Evolutionary conservation across 2,888 invertebrate genomes (phyloP), one percentile per base, ranked within the genome.

Genomic region (Spilosoma lubricipeda): DNA sequence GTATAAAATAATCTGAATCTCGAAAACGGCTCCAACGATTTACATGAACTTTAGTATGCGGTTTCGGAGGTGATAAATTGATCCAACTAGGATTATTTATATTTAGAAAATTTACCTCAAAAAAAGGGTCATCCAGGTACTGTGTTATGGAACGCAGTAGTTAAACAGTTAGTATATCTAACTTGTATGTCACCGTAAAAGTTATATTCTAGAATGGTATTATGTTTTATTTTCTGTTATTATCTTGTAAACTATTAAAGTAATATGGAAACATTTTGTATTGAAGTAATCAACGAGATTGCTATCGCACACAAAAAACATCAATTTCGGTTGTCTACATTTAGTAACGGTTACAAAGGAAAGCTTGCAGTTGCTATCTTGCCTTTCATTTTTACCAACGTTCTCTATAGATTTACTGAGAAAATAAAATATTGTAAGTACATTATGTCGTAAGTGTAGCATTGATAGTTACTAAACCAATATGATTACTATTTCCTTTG

Each of bases 341-440:
- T 71, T 66, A n/a, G 63, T 66, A 71, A 36, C 42, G 63, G 27
- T 27, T 23, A 36, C 52, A 74, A 71, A 70, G 63, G 77, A 77
- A 75, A 75, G 72, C 48, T 65, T 72, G 52, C 64, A 56, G 48
- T 72, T 56, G 42, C 68, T 39, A 63, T 39, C 59, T 36, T 64
- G 30, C 18, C 72, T 77, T 77, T 74, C 70, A 56, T 75, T 74
- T 77, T 73, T 65, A 70, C 64, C 65, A 45, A 36, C 36, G 39
- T 72, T 72, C 30, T 68, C 33, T 59, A 59, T 27, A 72, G 65
- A 75, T 75, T 48, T 68, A 18, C 65, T 52, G 36, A 72, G 66
- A 45, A 27, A 56, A 23, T n/a, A 56, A 56, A 56, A 56, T 56
- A 56, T 56, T 56, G 52, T 56, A n/a, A n/a, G 18, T 56, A 56